These are phyloP conservation scores for Colossoma macropomum DNA, from an alignment of 2,113 vertebrate species.

Conservation along the genomic window DNA sequence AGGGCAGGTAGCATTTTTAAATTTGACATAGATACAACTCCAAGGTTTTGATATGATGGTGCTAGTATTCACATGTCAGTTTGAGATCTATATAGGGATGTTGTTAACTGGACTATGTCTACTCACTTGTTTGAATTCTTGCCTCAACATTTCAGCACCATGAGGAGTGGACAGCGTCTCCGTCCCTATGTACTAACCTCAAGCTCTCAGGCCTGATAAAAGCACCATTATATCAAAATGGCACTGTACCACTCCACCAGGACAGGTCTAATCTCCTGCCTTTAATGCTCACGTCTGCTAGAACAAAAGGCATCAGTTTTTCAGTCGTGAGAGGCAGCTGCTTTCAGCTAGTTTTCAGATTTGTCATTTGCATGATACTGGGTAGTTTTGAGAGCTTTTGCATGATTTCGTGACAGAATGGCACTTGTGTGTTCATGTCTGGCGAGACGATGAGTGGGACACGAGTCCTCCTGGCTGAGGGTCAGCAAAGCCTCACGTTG, in stretches of 20 bases:
- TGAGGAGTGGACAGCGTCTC: neutral
- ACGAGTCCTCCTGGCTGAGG: conserved; percentile 3
- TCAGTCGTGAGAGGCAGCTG: neutral
- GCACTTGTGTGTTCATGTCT: conserved; percentile 19
- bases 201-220: neutral
- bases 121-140: neutral
- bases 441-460: conserved; percentile 5
- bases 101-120: neutral
- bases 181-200: neutral
- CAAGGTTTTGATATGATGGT: too few relatives aligned
- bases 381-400: neutral
- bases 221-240: neutral
- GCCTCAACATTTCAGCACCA: neutral
- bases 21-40: too few relatives aligned
- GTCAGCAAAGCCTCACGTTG: conserved; percentile 28
- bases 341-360: neutral
- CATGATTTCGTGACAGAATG: conserved; percentile 20
- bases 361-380: neutral
- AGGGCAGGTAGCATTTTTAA: too few relatives aligned
- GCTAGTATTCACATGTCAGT: too few relatives aligned
- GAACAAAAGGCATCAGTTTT: neutral
- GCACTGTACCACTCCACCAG: neutral
- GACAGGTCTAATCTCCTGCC: neutral
- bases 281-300: neutral
- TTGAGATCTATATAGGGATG: neutral